These are phyloP conservation scores for Rosalia funebris DNA, from an alignment of 2,888 invertebrate genomes.

Conservation along the genomic window DNA sequence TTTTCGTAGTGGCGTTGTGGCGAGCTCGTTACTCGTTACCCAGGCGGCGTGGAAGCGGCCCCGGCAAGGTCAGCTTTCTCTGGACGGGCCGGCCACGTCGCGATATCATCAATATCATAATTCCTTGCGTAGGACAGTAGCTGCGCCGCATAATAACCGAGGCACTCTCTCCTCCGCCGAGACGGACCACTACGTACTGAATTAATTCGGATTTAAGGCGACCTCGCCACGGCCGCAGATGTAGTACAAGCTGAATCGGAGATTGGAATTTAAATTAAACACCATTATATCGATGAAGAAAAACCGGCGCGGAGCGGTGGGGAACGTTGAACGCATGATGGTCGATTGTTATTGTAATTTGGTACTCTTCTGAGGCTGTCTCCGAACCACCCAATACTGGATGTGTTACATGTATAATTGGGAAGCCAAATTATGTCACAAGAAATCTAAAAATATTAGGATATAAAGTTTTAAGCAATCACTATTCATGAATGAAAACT, in stretches of 20 bases:
- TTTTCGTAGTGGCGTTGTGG: constrained; percentile 32
- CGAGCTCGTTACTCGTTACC: constrained; percentile 36
- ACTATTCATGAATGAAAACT: no score
- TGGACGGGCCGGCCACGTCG: constrained; percentile 46
- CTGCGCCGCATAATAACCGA: constrained; percentile 51
- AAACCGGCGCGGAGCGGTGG: constrained; percentile 35
- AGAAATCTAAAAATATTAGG: no score
- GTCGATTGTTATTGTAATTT: constrained; percentile 13
- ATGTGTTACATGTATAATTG: no score
- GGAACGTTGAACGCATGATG: constrained; percentile 32
- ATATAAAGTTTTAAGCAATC: no score
- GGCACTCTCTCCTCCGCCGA: constrained; percentile 31
- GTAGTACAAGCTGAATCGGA: constrained; percentile 36
- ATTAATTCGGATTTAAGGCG: constrained; percentile 41
- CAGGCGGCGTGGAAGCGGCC: not conserved
- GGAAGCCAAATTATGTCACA: no score
- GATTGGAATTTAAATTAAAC: constrained; percentile 46
- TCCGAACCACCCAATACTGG: no score
- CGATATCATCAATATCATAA: constrained; percentile 63
- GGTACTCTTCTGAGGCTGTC: constrained; percentile 1
- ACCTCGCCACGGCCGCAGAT: constrained; percentile 41
- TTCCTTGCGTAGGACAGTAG: constrained; percentile 62
- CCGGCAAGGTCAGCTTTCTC: constrained; percentile 38
- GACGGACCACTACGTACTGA: constrained; percentile 4
- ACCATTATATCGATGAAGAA: constrained; percentile 40